A percentile compares a stretch with the other conserved stretches of the same genome.
phyloP scores from a whole-genome alignment of 2,888 invertebrate species.

The Epistrophe grossulariae region DNA sequence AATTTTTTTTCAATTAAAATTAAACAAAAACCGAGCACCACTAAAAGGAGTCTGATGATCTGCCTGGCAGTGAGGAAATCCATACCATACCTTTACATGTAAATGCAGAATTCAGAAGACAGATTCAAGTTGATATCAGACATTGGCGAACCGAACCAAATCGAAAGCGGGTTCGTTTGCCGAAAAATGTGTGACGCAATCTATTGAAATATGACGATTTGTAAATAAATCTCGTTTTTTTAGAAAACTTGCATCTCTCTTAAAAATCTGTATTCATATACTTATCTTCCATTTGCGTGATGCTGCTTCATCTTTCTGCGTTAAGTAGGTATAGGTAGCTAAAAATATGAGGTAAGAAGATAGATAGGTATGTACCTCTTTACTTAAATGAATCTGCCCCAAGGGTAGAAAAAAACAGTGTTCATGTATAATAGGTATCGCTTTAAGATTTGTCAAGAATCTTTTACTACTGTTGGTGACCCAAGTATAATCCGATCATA shows the following conservation, averaged over 20 bases:
- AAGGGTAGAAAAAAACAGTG: not conserved
- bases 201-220: not conserved
- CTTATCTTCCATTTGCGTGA: not conserved
- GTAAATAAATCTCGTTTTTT: not conserved
- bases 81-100: no score
- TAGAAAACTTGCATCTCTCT: not conserved
- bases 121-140: no score
- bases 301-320: not conserved
- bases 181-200: not conserved
- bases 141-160: not conserved
- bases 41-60: no score
- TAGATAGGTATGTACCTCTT: not conserved
- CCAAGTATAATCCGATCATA: constrained; percentile 36
- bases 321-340: not conserved
- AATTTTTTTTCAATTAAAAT: no score
- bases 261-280: not conserved
- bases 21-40: no score
- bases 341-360: no score
- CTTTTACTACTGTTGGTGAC: not conserved
- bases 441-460: not conserved
- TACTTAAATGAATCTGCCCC: not conserved
- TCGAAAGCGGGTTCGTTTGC: not conserved
- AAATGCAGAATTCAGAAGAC: no score
- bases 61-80: no score
- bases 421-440: not conserved